These are phyloP conservation scores for Lontra canadensis DNA, from an alignment of 2,113 vertebrate genomes.

Conservation along the genomic window DNA sequence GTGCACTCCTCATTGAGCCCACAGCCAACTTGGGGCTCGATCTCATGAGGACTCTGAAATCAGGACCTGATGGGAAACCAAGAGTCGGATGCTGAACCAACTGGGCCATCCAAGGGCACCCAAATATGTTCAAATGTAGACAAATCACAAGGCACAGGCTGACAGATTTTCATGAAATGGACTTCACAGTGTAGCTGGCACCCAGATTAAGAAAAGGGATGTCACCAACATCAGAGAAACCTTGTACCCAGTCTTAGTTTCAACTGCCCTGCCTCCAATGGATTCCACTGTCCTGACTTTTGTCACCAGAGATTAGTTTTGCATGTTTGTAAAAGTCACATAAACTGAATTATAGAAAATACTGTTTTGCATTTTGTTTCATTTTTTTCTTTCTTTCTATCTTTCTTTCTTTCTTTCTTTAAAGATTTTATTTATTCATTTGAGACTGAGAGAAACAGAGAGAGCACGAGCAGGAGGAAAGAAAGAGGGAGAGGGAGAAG, in stretches of 20 bases:
- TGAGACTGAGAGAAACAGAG: too few species aligned
- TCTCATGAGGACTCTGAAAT: background rate
- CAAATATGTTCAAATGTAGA: background rate
- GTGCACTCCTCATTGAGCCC: background rate
- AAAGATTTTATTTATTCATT: too few species aligned
- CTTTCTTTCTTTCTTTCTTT: background rate
- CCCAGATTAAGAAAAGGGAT: background rate
- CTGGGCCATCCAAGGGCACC: background rate
- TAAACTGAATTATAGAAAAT: background rate
- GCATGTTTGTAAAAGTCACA: background rate
- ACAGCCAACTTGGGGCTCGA: background rate
- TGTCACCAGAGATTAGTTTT: background rate
- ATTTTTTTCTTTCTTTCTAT: background rate
- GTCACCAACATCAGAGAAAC: background rate
- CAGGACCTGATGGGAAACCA: background rate
- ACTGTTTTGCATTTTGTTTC: background rate
- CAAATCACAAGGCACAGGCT: background rate
- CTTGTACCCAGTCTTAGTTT: too few species aligned
- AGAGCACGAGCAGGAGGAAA: too few species aligned
- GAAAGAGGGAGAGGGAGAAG: too few species aligned
- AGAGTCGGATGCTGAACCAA: background rate
- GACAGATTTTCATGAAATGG: background rate
- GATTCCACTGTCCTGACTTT: background rate
- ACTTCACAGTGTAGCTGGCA: background rate
- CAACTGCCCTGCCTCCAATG: accelerated